Percentiles rank a stretch among this genome's conserved stretches.
Evolutionary conservation across 2,797 vertebrate genomes (phyloP).

Genomic region (Hippopotamyrus pictus): DNA sequence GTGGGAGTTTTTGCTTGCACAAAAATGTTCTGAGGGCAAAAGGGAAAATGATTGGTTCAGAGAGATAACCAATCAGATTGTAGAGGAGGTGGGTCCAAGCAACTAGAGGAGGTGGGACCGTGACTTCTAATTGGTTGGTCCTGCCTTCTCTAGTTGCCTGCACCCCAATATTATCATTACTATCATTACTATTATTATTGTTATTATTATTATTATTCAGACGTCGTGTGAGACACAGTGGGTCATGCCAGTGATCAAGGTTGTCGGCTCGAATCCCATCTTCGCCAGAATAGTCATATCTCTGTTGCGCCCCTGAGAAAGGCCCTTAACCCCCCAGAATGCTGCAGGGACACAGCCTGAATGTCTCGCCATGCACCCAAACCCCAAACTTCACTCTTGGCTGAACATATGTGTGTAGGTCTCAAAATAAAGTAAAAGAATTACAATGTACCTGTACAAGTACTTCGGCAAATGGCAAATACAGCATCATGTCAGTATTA

Average conservation of each 20-base stretch:
- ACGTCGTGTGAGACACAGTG: not conserved
- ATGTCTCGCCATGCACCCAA: not conserved
- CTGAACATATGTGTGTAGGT: not conserved
- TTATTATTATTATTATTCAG: not conserved
- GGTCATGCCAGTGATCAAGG: not conserved
- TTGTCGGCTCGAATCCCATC: not conserved
- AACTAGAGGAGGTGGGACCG: no score
- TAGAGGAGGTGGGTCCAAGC: no score
- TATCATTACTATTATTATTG: not conserved
- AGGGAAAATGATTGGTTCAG: not conserved
- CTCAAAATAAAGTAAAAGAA: not conserved
- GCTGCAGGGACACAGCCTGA: not conserved
- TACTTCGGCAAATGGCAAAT: not conserved
- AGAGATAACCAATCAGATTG: not conserved
- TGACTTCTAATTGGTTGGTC: no score
- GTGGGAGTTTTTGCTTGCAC: not conserved
- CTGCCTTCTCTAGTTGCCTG: no score
- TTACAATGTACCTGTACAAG: not conserved
- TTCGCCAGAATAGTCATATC: not conserved
- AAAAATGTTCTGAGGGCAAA: not conserved
- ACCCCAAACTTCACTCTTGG: not conserved
- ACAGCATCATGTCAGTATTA: not conserved
- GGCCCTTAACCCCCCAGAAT: not conserved
- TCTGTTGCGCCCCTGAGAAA: not conserved
- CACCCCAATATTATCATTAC: no score